phyloP scores from a whole-genome alignment of 2,888 invertebrate species.

The Eilema caniola region DNA sequence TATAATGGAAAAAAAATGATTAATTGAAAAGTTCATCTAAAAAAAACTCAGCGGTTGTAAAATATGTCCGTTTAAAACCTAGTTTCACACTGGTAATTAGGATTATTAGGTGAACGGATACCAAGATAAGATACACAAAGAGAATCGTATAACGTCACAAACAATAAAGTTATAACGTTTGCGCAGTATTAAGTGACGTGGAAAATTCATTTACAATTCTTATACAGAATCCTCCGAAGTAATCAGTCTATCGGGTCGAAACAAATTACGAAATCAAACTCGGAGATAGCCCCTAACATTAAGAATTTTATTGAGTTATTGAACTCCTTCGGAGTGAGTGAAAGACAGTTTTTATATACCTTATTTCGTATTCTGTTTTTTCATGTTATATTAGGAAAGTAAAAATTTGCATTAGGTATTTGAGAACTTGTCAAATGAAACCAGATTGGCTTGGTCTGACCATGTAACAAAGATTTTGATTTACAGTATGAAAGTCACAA shows the following conservation, averaged over 20 bases:
- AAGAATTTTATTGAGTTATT: slow-evolving; percentile 61
- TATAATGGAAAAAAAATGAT: background rate
- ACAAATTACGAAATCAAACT: slow-evolving; percentile 55
- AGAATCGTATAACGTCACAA: background rate
- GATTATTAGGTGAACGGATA: too few relatives aligned
- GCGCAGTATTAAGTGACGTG: slow-evolving; percentile 13
- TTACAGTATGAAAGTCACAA: too few relatives aligned
- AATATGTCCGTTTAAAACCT: background rate
- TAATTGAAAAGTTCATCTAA: too few relatives aligned
- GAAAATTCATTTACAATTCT: slow-evolving; percentile 46
- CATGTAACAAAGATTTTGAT: too few relatives aligned
- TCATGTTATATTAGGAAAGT: slow-evolving; percentile 36
- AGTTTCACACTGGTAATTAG: background rate
- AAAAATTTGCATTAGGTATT: slow-evolving; percentile 33
- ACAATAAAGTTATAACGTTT: slow-evolving; percentile 23
- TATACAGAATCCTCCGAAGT: slow-evolving; percentile 42
- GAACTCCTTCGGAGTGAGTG: slow-evolving; percentile 55
- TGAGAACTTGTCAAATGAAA: background rate
- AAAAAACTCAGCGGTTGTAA: background rate
- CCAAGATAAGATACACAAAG: background rate
- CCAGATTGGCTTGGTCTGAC: too few relatives aligned
- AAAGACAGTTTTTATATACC: slow-evolving; percentile 56
- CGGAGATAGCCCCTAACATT: slow-evolving; percentile 50
- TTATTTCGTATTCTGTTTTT: slow-evolving; percentile 60
- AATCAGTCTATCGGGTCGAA: slow-evolving; percentile 55